Evolutionary conservation across 2,113 vertebrate species (phyloP).

Genomic region (Pimephales promelas): DNA sequence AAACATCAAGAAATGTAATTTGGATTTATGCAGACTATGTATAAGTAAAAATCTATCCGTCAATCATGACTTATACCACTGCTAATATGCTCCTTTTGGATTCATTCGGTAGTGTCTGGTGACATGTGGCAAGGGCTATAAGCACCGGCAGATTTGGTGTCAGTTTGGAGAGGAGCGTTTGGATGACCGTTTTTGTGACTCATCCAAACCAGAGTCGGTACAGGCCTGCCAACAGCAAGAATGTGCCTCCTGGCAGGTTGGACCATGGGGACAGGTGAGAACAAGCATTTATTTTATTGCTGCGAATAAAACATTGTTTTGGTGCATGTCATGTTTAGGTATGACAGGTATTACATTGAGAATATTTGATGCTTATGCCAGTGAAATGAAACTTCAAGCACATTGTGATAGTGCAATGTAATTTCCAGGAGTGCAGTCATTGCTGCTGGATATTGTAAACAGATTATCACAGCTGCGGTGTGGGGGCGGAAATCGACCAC

Average conservation of each 20-base stretch:
- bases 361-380: constrained; percentile 5
- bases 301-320: neutral
- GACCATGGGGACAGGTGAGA: constrained; percentile 95
- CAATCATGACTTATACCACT: neutral
- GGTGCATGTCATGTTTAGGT: neutral
- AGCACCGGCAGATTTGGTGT: constrained; percentile 95
- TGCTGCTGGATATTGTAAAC: neutral
- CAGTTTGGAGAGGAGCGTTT: constrained; percentile 91
- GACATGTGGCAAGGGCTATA: constrained; percentile 95
- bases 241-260: constrained; percentile 96
- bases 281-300: neutral
- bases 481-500: neutral
- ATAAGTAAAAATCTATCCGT: neutral
- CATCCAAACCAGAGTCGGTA: constrained; percentile 84
- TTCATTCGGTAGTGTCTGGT: constrained; percentile 84
- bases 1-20: constrained; percentile 31
- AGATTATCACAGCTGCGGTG: neutral
- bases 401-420: neutral
- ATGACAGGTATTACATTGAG: neutral
- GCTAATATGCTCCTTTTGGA: neutral
- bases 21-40: neutral
- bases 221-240: constrained; percentile 92
- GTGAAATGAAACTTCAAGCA: neutral
- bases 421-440: neutral
- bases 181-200: constrained; percentile 85